Percentiles rank a stretch among this genome's conserved stretches.
phyloP scores from a whole-genome alignment of 2,113 vertebrate species.

The Sorex fumeus region DNA sequence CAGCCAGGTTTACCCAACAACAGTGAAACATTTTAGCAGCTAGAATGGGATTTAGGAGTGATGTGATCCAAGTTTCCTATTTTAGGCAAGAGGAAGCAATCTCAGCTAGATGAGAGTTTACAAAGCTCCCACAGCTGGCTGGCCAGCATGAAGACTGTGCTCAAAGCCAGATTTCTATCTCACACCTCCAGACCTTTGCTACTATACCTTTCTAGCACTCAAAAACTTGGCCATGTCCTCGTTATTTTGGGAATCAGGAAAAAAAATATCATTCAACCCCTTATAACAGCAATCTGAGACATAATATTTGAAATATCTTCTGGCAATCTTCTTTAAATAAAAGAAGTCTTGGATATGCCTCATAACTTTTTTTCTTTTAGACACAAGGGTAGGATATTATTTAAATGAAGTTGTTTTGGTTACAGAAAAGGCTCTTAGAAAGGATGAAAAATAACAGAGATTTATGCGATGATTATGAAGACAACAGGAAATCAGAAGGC shows the following conservation, averaged over 20 bases:
- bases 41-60: background rate
- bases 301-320: background rate
- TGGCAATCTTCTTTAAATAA: background rate
- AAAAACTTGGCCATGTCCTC: rapidly evolving
- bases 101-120: background rate
- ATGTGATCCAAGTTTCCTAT: background rate
- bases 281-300: background rate
- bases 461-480: background rate
- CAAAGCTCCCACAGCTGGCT: background rate
- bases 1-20: background rate
- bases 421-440: background rate
- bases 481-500: background rate
- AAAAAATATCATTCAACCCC: background rate
- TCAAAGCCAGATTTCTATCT: rapidly evolving
- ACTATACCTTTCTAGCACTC: rapidly evolving
- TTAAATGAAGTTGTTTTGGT: background rate
- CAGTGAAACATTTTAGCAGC: background rate
- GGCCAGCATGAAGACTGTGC: rapidly evolving
- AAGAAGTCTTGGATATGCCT: background rate
- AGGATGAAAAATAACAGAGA: background rate
- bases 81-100: background rate
- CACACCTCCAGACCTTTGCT: rapidly evolving
- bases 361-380: background rate
- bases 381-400: background rate
- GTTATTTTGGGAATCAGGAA: background rate